Conservation (phyloP, 2,888 invertebrate species). For the Caenorhabditis angaria region DNA sequence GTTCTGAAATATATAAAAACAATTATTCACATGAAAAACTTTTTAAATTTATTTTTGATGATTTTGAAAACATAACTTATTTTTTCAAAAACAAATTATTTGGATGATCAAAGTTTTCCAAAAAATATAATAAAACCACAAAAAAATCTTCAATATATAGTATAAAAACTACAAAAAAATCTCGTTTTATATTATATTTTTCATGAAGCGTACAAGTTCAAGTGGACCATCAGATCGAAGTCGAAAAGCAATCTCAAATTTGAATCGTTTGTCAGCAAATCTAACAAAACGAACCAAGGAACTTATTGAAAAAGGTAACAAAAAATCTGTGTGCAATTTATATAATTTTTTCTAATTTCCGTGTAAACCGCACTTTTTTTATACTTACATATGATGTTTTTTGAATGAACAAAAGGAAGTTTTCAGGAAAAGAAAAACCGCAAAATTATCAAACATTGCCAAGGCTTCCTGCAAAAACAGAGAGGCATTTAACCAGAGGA, state of each 20-base stretch:
- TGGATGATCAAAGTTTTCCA: neutral
- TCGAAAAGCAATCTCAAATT: constrained; percentile 26
- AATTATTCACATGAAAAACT: no score
- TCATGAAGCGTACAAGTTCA: constrained; percentile 16
- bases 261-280: constrained; percentile 31
- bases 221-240: constrained; percentile 19
- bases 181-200: no score
- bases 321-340: neutral
- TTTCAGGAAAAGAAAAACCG: neutral
- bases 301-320: neutral
- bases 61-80: no score
- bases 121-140: neutral
- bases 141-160: no score
- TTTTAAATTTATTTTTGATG: no score
- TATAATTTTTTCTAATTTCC: no score
- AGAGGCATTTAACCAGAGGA: constrained; percentile 21
- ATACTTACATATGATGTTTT: neutral
- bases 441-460: constrained; percentile 36
- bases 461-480: constrained; percentile 24
- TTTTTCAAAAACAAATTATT: no score
- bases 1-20: no score
- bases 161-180: no score
- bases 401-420: neutral
- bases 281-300: constrained; percentile 24
- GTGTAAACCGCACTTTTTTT: no score